Evolutionary conservation across 53 echinoderm and acorn worm genomes (phyloP), one percentile per base, ranked within the genome.

Genomic region (Patiria pectinifera): DNA sequence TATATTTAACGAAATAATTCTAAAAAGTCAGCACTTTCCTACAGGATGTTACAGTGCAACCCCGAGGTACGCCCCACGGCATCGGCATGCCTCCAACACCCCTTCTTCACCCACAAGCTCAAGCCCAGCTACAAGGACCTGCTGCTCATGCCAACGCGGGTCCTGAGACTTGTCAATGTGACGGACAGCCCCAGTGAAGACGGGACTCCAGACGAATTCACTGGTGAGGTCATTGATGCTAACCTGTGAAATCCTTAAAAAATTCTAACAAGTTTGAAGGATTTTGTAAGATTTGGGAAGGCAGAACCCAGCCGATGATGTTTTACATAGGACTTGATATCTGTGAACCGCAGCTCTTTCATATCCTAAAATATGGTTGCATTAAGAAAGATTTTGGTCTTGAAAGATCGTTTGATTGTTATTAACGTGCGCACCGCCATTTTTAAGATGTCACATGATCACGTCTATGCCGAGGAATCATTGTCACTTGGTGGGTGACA

Each of bases 21-120:
- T 5, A 84, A 62, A 15, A 21, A 6, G 82, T 86, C 43, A 81
- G 23, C 45, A 44, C 60, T 66, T 63, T 83, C 13, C 3, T 77
- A 2, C 88, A 97, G 97, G 62, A 94, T 96, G 93, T 69, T 97
- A 59, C 97, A 97, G 78, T 97, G 97, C 82, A 78, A 87, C 77
- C 84, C 92, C 61, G 78, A 79, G 72, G 88, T 90, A 11, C 91
- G 97, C 43, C 93, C 95, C 86, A 93, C 97, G 2, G 96, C 97
- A 63, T 77, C 80, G 21, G 93, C 95, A 80, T 94, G 94, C 81
- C 76, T 97, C 49, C 84, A 89, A 47, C 97, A 97, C 92, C 89
- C 94, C 45, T 97, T 97, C 87, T 97, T 97, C 87, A 47, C 92
- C 24, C 93, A 96, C 85, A 92, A 92, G 45, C 90, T 97, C 35